Percentiles rank a stretch among this genome's conserved stretches.
Conservation (phyloP, 2,888 invertebrate genomes). For the Ornithoptera alexandrae region DNA sequence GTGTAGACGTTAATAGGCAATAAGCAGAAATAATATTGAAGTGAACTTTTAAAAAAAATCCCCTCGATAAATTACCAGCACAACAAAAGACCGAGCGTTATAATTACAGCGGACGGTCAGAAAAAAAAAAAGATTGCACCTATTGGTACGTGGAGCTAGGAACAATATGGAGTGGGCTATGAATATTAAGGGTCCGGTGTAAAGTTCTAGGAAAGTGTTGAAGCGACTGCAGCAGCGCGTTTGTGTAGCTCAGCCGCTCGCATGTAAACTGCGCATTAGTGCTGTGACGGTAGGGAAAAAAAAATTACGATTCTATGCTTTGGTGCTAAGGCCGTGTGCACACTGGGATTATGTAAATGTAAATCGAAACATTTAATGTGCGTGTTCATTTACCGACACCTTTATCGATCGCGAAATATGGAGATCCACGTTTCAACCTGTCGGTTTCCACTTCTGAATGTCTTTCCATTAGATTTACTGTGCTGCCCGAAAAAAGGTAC, state of each 20-base stretch:
- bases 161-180: constrained; percentile 16
- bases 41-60: neutral
- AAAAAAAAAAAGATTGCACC: constrained; percentile 1
- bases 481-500: too few species aligned
- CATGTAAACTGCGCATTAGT: constrained; percentile 35
- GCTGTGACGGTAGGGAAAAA: constrained; percentile 6
- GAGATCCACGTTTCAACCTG: too few species aligned
- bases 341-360: neutral
- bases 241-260: constrained; percentile 19
- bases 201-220: constrained; percentile 33
- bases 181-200: constrained; percentile 24
- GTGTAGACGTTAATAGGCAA: neutral
- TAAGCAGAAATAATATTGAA: neutral
- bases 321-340: constrained; percentile 4
- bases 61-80: neutral
- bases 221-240: constrained; percentile 13
- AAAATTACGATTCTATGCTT: constrained; percentile 5
- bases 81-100: neutral
- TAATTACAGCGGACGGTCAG: neutral
- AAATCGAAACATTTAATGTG: too few species aligned
- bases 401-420: too few species aligned
- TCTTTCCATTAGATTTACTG: too few species aligned
- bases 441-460: too few species aligned
- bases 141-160: neutral
- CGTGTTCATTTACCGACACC: too few species aligned